Evolutionary conservation across 1,140 invertebrate genomes (phyloP), one percentile per base, ranked within the genome.

Genomic region (Patella vulgata): DNA sequence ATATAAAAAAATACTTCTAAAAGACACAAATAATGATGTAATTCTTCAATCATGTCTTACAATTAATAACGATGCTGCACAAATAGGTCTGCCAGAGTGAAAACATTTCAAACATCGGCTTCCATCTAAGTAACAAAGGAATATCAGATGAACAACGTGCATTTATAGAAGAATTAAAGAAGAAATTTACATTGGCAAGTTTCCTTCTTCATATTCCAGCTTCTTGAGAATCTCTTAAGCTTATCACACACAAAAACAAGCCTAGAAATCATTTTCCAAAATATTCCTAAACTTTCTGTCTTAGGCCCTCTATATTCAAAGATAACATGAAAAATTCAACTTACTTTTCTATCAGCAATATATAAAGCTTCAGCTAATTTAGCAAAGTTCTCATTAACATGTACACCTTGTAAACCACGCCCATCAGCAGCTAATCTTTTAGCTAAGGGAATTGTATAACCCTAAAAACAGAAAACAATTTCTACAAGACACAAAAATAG

Each of bases 371-470:
- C 97, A 0, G 98, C 93, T 36, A 99, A 85, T 82, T 99, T 99
- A 0, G 97, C 95, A 86, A 99, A 99, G 80, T 99, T 99, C 84
- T 99, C 97, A 81, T 99, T 99, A 54, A 99, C 96, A 77, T 99
- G 97, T 19, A 94, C 91, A 81, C 97, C 95, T 77, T 99, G 97
- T 0, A 99, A 85, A 11, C 97, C 97, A 48, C 98, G 87, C 0
- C 98, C 98, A 86, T 99, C 98, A 14, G 97, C 97, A 1, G 97
- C 98, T 69, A 99, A 85, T 73, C 98, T 90, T 86, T 99, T 99
- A 83, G 99, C 97, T 62, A 99, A 85, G 0, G 97, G 97, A 78
- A 99, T 98, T 0, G 97, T 99, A 85, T 98, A 99, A 78, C 95
- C 94, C 74, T 82, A 51, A 63, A 62, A 50, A 43, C 25, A 51